Conservation (phyloP, 2,113 vertebrate species). For the Apteryx owenii region DNA sequence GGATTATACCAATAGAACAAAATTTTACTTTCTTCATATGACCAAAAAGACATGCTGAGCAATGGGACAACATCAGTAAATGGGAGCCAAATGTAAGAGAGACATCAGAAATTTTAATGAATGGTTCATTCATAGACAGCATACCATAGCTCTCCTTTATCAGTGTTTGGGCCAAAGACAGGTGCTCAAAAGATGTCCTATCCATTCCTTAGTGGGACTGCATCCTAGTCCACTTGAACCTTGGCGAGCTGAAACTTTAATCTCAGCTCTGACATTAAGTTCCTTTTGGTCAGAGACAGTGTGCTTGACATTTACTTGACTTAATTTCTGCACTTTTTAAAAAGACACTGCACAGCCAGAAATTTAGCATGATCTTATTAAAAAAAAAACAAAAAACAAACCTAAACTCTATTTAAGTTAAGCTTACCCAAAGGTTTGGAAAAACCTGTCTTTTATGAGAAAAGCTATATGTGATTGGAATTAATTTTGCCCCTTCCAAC, state of each 20-base stretch:
- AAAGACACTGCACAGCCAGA: background rate
- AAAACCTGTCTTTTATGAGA: background rate
- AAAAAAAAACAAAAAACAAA: background rate
- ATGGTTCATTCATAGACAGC: background rate
- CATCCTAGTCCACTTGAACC: background rate
- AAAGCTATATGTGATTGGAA: background rate
- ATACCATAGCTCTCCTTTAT: background rate
- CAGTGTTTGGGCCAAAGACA: background rate
- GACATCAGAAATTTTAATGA: background rate
- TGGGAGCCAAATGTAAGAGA: background rate
- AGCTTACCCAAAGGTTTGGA: background rate
- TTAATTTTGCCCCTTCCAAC: constrained; percentile 25
- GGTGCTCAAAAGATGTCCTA: background rate
- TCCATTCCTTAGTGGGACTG: background rate
- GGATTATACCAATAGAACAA: background rate
- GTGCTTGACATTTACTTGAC: background rate
- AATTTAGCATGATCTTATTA: background rate
- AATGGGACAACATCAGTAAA: background rate
- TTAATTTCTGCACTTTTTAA: background rate
- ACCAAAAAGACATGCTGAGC: background rate
- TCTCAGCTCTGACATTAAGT: background rate
- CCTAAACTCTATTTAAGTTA: background rate
- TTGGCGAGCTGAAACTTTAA: background rate
- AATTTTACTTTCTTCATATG: background rate
- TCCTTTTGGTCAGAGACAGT: background rate